Base-by-base conservation (phyloP, 2,797 vertebrate genomes). In the Coluber constrictor region DNA sequence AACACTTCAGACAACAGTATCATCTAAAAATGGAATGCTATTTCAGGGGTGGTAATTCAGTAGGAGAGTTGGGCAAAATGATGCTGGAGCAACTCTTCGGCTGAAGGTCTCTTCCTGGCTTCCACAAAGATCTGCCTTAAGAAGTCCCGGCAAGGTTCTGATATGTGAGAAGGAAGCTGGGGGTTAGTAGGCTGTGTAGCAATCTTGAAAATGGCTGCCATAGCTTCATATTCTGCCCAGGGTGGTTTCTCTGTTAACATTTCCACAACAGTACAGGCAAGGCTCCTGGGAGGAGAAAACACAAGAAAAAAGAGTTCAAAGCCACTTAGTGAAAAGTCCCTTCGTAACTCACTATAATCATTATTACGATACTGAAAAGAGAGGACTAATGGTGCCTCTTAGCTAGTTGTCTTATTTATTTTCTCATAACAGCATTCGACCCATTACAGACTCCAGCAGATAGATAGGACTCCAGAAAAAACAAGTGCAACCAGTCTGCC, bases 131-230 rank as follows among this genome's bases (percentile, higher is more conserved):
- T 99, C 96, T 98, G 98, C 96, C 98, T 98, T 93, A 99, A 97
- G 94, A 99, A 99, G 98, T 99, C 99, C 94, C 98, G 97, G 11
- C 98, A 98, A 8, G 98, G 98, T 94, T 99, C 98, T 0, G 99
- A 99, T 96, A 98, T 98, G 97, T 98, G 97, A 1, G 98, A 97
- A 43, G 99, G 99, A 37, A 99, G 98, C 96, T 98, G 97, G 32
- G 99, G 99, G 95, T 99, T 99, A 91, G 99, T 99, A 56, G 99
- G 99, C 95, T 99, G 99, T 2, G 99, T 99, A 96, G 99, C 99
- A 3, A 99, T 99, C 97, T 99, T 99, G 97, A 99, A 99, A 95
- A 99, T 99, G 94, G 99, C 99, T 0, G 99, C 99, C 99, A 99
- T 99, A 95, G 99, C 99, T 96, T 99, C 99, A 79, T 98, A 99